Conservation (phyloP, 2,797 vertebrate genomes). For the Muscicapa comitata region DNA sequence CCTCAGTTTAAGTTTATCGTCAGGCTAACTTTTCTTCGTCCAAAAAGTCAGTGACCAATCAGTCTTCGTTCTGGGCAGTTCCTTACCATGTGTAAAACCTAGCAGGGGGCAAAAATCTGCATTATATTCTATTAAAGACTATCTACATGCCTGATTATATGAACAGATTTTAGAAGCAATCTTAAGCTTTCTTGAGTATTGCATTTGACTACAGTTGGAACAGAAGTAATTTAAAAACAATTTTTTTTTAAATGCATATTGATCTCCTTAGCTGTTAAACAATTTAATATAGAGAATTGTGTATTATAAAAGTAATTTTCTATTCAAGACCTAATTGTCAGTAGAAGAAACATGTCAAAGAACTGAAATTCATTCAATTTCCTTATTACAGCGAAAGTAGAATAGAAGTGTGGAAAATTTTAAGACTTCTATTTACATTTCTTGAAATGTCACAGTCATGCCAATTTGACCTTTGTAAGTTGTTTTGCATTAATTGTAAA, state of each 20-base stretch:
- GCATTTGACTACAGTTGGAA: neutral
- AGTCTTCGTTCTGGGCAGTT: neutral
- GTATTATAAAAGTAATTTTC: neutral
- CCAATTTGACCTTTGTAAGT: neutral
- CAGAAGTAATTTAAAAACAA: neutral
- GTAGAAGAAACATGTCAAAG: neutral
- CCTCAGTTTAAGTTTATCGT: neutral
- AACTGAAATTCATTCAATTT: neutral
- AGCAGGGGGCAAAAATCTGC: neutral
- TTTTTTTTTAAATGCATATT: neutral
- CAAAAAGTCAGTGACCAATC: neutral
- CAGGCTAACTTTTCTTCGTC: neutral
- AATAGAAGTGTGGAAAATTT: neutral
- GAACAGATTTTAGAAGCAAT: neutral
- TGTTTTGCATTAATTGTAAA: neutral
- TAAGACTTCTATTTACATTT: neutral
- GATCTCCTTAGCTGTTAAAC: neutral
- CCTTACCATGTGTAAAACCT: neutral
- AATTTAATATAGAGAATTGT: neutral
- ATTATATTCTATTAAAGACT: neutral
- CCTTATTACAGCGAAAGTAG: neutral
- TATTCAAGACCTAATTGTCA: neutral
- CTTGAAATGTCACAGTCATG: neutral
- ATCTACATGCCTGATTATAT: neutral
- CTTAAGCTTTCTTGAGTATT: neutral